Conservation (phyloP, 2,797 vertebrate genomes). For the Uromys caudimaculatus region DNA sequence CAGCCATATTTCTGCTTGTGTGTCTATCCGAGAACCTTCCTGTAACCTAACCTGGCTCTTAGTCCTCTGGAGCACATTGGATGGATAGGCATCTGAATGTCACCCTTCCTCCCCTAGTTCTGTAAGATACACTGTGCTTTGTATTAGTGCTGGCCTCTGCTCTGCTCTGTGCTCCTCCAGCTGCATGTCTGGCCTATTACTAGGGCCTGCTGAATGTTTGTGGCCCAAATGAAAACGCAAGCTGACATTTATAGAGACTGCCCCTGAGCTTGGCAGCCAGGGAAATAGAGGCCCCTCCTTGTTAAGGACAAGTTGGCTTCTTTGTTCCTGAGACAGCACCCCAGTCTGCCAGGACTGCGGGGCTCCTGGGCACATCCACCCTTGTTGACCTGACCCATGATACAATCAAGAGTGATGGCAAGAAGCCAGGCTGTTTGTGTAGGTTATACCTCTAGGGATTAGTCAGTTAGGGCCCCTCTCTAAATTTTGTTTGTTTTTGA, state of each 20-base stretch:
- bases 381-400: not conserved
- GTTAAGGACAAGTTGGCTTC: not conserved
- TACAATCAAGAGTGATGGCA: not conserved
- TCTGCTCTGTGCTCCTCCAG: not conserved
- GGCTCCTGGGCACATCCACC: not conserved
- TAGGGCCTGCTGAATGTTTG: not conserved
- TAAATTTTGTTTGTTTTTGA: not conserved
- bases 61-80: fast-evolving
- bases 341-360: not conserved
- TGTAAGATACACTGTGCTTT: not conserved
- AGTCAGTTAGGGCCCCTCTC: not conserved
- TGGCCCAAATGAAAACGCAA: not conserved
- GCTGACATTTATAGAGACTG: not conserved
- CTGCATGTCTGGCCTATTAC: not conserved
- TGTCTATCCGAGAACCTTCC: not conserved
- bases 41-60: not conserved
- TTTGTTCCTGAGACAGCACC: not conserved
- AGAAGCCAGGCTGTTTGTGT: not conserved
- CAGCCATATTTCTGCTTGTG: not conserved
- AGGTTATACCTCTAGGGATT: not conserved
- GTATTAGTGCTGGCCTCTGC: not conserved
- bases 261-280: not conserved
- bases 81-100: not conserved
- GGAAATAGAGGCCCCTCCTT: not conserved
- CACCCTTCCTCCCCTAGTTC: not conserved